phyloP scores from a whole-genome alignment of 1,140 invertebrate genomes.

The Drosophila insularis region DNA sequence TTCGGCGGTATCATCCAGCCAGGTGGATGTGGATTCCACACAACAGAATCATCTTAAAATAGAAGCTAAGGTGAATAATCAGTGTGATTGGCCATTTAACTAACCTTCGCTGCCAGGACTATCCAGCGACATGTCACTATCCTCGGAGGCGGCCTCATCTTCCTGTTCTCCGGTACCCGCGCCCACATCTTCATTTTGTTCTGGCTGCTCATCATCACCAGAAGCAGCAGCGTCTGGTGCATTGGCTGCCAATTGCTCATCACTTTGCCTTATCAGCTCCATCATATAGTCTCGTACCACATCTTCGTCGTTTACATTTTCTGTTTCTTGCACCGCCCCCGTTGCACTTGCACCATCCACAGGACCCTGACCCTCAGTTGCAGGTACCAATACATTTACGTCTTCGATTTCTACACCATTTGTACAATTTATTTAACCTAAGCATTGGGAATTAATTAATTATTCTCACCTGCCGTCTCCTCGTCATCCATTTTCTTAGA shows the following conservation, averaged over 20 bases:
- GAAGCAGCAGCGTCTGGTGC: not conserved
- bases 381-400: conserved; percentile 9
- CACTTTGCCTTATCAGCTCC: not conserved
- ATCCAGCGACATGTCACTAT: conserved; percentile 63
- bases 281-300: not conserved
- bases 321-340: conserved; percentile 15
- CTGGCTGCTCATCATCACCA: not conserved
- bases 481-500: conserved; percentile 59
- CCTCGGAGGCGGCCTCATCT: conserved; percentile 10
- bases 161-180: conserved; percentile 8
- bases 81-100: not conserved
- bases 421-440: not conserved
- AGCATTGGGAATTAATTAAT: not conserved
- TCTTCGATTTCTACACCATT: conserved; percentile 59
- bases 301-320: not conserved
- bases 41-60: conserved; percentile 53
- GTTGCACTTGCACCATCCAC: conserved; percentile 5
- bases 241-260: not conserved
- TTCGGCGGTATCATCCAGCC: conserved; percentile 66
- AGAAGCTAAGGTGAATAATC: not conserved
- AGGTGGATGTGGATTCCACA: conserved; percentile 42
- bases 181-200: not conserved
- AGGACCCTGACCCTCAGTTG: not conserved
- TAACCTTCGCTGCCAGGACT: conserved; percentile 67
- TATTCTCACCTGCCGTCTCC: conserved; percentile 44